These are phyloP conservation scores for Pandemis cinnamomeana DNA, from an alignment of 2,888 invertebrate genomes.

Conservation along the genomic window DNA sequence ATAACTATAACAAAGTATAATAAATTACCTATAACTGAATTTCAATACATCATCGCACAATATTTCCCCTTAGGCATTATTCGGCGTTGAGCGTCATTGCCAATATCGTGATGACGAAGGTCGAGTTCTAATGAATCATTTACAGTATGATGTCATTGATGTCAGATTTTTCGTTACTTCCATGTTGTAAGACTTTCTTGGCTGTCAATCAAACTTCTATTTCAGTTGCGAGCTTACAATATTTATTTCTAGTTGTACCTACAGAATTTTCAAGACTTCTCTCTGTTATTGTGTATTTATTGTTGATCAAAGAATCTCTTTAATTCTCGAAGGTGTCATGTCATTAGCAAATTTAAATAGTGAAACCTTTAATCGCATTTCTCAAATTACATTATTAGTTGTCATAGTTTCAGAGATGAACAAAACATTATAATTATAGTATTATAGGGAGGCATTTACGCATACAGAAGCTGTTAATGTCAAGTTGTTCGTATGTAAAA, in stretches of 20 bases:
- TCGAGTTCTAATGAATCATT: constrained; percentile 12
- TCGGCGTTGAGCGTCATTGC: constrained; percentile 17
- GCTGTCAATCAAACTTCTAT: constrained; percentile 25
- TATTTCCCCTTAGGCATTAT: neutral
- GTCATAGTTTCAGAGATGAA: neutral
- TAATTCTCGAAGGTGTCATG: too few relatives aligned
- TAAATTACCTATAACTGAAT: neutral
- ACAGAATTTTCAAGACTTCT: neutral
- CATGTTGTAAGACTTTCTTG: constrained; percentile 10
- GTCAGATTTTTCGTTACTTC: constrained; percentile 7
- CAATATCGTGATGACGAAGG: constrained; percentile 8
- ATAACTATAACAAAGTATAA: neutral
- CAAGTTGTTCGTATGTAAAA: too few relatives aligned
- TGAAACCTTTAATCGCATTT: too few relatives aligned
- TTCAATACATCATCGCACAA: neutral
- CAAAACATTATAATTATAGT: neutral
- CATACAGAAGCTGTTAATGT: too few relatives aligned
- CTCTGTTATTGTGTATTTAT: neutral
- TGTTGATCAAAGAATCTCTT: too few relatives aligned
- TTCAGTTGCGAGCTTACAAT: constrained; percentile 8
- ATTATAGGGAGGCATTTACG: neutral
- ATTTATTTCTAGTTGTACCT: neutral
- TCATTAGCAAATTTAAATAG: too few relatives aligned
- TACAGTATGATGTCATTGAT: constrained; percentile 21
- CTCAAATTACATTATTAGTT: too few relatives aligned